Conservation (phyloP, 1,140 invertebrate species). For the Pygmarrhopalites habei region DNA sequence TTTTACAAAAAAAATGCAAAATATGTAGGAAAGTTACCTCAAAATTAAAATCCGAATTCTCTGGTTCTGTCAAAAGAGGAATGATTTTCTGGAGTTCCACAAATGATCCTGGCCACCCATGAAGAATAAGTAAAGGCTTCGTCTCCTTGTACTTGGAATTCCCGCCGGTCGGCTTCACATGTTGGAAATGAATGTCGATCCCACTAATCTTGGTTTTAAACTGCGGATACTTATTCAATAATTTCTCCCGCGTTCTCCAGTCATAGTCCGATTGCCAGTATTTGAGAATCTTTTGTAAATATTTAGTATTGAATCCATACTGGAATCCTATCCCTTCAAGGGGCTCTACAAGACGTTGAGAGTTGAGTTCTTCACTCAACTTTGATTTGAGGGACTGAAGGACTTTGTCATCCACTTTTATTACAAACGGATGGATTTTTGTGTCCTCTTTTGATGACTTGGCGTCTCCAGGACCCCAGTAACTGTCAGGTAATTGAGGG, state of each 20-base stretch:
- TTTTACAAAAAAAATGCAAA: too few relatives aligned
- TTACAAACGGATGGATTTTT: constrained; percentile 32
- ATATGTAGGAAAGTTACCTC: too few relatives aligned
- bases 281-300: constrained; percentile 58
- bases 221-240: constrained; percentile 56
- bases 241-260: constrained; percentile 47
- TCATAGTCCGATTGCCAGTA: constrained; percentile 50
- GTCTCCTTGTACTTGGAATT: constrained; percentile 20
- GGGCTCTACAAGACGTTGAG: constrained; percentile 48
- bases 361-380: constrained; percentile 48
- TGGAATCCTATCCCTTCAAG: constrained; percentile 62
- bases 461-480: background rate
- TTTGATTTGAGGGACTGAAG: constrained; percentile 55
- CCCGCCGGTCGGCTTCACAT: constrained; percentile 39
- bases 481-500: background rate
- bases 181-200: constrained; percentile 46
- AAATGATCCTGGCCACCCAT: constrained; percentile 93
- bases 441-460: constrained; percentile 29
- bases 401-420: constrained; percentile 40
- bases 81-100: too few relatives aligned
- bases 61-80: too few relatives aligned
- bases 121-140: constrained; percentile 57
- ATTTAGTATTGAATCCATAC: constrained; percentile 68
- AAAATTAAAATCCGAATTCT: too few relatives aligned
- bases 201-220: constrained; percentile 50